Evolutionary conservation across 2,888 invertebrate species (phyloP), one percentile per base, ranked within the genome.

Genomic region (Diogma glabrata): DNA sequence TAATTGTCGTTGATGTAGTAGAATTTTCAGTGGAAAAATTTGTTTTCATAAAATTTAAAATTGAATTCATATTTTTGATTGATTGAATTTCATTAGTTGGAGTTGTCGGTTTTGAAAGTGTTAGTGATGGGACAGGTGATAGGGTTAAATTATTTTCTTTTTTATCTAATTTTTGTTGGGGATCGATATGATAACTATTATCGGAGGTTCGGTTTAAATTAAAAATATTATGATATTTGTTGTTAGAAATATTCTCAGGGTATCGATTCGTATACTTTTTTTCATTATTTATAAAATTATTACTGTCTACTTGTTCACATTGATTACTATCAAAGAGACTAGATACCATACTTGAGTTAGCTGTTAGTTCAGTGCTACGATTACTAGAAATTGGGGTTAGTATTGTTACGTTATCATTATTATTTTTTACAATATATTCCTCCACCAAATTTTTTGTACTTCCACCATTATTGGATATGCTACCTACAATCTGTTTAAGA

Each of bases 401-500:
- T 43, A 22, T 43, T 43, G 20, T 43, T 43, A 43, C 22, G 20
- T n/a, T 43, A 22, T 23, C 23, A 43, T 14, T 43, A n/a, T 43
- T 43, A 43, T 16, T 43, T 43, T 43, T 43, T 22, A 43, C 43
- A 43, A 22, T 43, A 43, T 14, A 22, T 20, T 43, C 43, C 43
- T 20, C 43, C 43, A 43, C 43, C 43, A 43, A 43, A 43, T 40
- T 20, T 19, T 10, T 28, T 28, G 19, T 40, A 40, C 23, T 43
- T 22, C 43, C 43, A n/a, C n/a, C n/a, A n/a, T n/a, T n/a, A n/a
- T n/a, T n/a, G n/a, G n/a, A n/a, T n/a, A n/a, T n/a, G 43, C 43
- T 43, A 43, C 20, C 43, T n/a, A 43, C 22, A 23, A 43, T 23
- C 43, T 43, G 43, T 43, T 43, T n/a, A 3, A 36, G 8, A 60